Evolutionary conservation across 2,888 invertebrate genomes (phyloP).

Genomic region (Lucinisca nassula): DNA sequence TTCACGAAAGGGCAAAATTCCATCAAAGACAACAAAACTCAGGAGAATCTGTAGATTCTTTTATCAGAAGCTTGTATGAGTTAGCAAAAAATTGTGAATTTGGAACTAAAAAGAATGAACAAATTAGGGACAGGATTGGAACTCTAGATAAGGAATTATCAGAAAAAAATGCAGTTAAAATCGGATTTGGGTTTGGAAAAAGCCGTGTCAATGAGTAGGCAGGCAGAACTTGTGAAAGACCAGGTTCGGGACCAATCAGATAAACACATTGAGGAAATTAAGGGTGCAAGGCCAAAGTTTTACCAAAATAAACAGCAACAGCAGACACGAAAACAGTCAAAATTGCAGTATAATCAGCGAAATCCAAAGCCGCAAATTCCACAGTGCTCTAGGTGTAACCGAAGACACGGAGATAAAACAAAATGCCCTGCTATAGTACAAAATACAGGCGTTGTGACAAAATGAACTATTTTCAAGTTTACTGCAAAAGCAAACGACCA

Average conservation of each 20-base stretch:
- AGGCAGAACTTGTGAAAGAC: conserved; percentile 33
- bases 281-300: background rate
- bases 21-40: conserved; percentile 27
- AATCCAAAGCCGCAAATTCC: background rate
- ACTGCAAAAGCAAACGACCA: background rate
- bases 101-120: conserved; percentile 16
- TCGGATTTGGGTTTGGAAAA: conserved; percentile 25
- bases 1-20: conserved; percentile 50
- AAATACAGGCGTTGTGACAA: conserved; percentile 14
- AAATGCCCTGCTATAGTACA: conserved; percentile 42
- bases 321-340: no score
- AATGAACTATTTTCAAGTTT: conserved; percentile 26
- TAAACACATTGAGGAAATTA: background rate
- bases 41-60: conserved; percentile 45
- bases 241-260: conserved; percentile 8
- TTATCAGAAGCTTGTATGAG: conserved; percentile 34
- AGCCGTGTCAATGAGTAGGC: conserved; percentile 14
- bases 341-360: no score
- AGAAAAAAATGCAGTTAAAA: conserved; percentile 41
- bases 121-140: conserved; percentile 45
- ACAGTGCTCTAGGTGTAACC: conserved; percentile 16
- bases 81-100: conserved; percentile 45
- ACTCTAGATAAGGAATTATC: conserved; percentile 33
- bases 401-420: background rate
- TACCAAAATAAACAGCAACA: background rate